These are phyloP conservation scores for Tenthredo mesomela DNA, from an alignment of 2,888 invertebrate species.

Conservation along the genomic window DNA sequence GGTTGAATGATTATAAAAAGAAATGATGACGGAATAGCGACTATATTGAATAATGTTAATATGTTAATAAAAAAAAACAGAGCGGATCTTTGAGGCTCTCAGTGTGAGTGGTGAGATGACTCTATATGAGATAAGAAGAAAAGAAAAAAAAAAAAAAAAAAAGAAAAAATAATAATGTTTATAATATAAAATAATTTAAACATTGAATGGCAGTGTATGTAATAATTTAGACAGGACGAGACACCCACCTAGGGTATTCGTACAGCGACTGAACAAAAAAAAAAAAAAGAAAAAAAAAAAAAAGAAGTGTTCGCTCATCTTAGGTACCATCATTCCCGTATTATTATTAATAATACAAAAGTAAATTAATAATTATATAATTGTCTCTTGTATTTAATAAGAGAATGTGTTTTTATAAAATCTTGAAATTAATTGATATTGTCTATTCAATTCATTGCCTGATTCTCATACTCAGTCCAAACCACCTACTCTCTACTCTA, in stretches of 20 bases:
- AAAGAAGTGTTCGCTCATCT: conserved; percentile 61
- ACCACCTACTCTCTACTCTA: neutral
- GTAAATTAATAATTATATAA: conserved; percentile 67
- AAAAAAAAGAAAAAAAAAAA: neutral
- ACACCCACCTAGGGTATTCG: conserved; percentile 66
- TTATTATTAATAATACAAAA: conserved; percentile 67
- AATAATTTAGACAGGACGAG: conserved; percentile 64
- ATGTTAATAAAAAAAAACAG: conserved; percentile 52
- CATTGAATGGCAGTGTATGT: conserved; percentile 52
- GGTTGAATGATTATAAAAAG: neutral
- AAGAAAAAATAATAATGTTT: conserved; percentile 5
- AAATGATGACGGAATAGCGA: neutral
- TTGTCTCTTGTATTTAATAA: conserved; percentile 66
- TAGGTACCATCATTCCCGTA: conserved; percentile 72
- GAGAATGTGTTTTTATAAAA: conserved; percentile 69
- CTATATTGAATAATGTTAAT: conserved; percentile 58
- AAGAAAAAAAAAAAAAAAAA: neutral
- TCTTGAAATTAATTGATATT: conserved; percentile 60
- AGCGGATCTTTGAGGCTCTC: conserved; percentile 44
- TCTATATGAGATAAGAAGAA: conserved; percentile 27
- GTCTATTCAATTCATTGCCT: conserved; percentile 54
- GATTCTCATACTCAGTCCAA: neutral
- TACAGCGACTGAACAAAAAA: conserved; percentile 62
- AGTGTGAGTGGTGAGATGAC: conserved; percentile 35
- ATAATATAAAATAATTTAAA: conserved; percentile 30